A percentile compares a stretch with the other conserved stretches of the same genome.
Evolutionary conservation across 2,797 vertebrate genomes (phyloP).

Genomic region (Okamejei kenojei): DNA sequence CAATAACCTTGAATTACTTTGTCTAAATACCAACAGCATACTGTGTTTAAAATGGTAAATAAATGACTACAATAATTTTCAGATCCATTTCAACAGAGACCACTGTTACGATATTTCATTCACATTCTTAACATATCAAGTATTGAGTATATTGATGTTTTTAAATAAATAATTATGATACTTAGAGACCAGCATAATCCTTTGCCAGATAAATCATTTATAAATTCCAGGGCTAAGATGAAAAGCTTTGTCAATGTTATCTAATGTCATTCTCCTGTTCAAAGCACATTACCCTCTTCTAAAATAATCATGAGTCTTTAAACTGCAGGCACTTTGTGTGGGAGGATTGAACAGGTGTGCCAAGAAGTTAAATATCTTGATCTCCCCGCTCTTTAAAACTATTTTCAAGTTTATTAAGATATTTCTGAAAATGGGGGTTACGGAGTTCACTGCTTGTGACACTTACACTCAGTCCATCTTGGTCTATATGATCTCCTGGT

Average conservation of each 20-base stretch:
- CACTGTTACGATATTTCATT: background rate
- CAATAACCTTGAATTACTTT: conserved; percentile 56
- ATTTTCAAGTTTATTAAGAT: background rate
- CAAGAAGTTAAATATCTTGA: background rate
- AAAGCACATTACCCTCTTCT: background rate
- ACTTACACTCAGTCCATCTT: too few species aligned
- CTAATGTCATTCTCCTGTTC: background rate
- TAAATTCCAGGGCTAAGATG: conserved; percentile 1
- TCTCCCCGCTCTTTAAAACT: background rate
- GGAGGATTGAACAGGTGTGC: background rate
- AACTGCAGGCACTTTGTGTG: background rate
- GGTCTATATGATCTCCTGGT: too few species aligned
- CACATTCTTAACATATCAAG: conserved; percentile 20
- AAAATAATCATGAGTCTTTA: background rate
- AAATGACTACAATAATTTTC: conserved; percentile 32
- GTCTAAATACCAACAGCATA: conserved; percentile 42
- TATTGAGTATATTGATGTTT: conserved; percentile 25
- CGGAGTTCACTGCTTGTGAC: background rate
- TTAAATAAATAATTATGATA: conserved; percentile 25
- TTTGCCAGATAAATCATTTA: conserved; percentile 31
- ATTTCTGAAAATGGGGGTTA: background rate
- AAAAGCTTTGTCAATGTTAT: conserved; percentile 15
- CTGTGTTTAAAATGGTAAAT: conserved; percentile 25
- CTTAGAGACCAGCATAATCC: conserved; percentile 3
- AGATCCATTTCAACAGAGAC: background rate